phyloP scores from a whole-genome alignment of 2,797 vertebrate species.

The Propithecus deckenii region DNA sequence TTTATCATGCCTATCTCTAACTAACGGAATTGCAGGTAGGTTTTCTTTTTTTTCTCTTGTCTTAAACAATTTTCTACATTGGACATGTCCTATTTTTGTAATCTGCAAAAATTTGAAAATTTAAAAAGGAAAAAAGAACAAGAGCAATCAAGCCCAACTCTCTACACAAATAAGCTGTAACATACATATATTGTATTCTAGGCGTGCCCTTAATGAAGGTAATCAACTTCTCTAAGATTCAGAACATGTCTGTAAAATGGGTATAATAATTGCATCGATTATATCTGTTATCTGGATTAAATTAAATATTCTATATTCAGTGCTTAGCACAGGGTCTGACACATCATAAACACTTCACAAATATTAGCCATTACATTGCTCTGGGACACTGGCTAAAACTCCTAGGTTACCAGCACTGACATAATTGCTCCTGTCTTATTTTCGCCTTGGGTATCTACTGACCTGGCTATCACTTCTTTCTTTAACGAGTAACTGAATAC shows the following conservation, averaged over 20 bases:
- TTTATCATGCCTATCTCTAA: neutral
- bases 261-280: neutral
- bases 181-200: neutral
- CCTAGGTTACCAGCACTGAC: neutral
- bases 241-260: neutral
- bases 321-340: neutral
- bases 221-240: neutral
- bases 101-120: neutral
- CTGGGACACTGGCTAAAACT: neutral
- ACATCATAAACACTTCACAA: neutral
- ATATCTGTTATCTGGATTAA: neutral
- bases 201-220: neutral
- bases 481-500: neutral
- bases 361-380: neutral
- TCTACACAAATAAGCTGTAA: neutral
- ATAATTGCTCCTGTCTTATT: neutral
- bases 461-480: neutral
- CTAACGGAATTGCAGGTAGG: neutral
- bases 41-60: neutral
- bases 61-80: neutral
- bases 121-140: neutral
- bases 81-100: neutral
- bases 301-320: neutral
- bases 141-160: neutral
- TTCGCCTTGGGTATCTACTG: neutral